Base-by-base conservation (phyloP, 2,888 invertebrate species). In the Empis livida region DNA sequence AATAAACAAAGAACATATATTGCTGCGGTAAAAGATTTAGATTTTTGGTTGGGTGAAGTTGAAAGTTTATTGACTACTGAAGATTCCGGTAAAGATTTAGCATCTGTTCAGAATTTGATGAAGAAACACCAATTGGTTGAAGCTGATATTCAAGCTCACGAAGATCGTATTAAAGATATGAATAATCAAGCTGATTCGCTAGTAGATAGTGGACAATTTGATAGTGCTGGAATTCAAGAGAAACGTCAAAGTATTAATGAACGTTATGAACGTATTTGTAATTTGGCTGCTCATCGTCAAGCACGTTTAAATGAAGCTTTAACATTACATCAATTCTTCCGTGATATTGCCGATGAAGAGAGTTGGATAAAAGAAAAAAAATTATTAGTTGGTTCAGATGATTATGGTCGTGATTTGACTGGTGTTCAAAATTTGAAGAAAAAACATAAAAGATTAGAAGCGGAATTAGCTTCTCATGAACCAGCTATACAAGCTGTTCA, bases 301-400 rank as follows among this genome's bases (percentile, higher is more conserved):
- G 87, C 89, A 10, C 77, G 93, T 31, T 77, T 99, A 49, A 89
- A 92, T 68, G 97, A 99, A 71, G 96, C 97, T 39, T 89, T 95
- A 65, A 96, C 95, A 8, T 78, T 99, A 64, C 97, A 99, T 70
- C 97, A 99, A 73, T 99, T 99, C 85, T 93, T 97, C 80, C 76
- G 97, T 46, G 97, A 99, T 66, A 95, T 99, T 65, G 97, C 97
- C 53, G 97, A 99, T 64, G 97, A 99, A 72, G 97, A 99, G 71
- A 93, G 94, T 9, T 99, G 97, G 97, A 97, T 99, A 68, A 97
- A 95, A 67, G 97, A 99, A 68, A 99, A 97, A 79, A 96, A 97
- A 64, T 75, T 99, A 27, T 74, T 97, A 17, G 96, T 97, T 2
- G 91, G 94, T 3, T 95, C 95, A 0, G 96, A 97, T 67, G 99